These are phyloP conservation scores for Urocyon cinereoargenteus DNA, from an alignment of 2,797 vertebrate species.

Conservation along the genomic window DNA sequence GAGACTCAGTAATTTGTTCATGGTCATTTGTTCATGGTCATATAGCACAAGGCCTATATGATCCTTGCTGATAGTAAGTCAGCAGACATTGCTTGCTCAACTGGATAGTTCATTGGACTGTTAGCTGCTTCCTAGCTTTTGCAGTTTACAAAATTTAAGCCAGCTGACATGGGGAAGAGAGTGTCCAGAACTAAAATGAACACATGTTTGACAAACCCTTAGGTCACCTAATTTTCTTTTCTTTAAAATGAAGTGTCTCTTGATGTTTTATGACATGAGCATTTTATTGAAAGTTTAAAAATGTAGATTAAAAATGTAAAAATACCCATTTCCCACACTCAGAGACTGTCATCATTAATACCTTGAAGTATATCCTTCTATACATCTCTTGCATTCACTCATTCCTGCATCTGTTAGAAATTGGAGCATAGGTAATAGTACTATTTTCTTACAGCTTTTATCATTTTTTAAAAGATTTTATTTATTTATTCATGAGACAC, in stretches of 20 bases:
- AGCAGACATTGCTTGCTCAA: background rate
- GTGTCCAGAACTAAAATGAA: slow-evolving; percentile 7
- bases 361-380: background rate
- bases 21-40: background rate
- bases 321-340: background rate
- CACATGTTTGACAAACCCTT: background rate
- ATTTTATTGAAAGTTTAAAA: slow-evolving; percentile 9
- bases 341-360: background rate
- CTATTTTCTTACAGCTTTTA: background rate
- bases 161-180: background rate
- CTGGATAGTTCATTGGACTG: background rate
- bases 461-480: background rate
- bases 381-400: background rate
- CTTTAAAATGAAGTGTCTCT: slow-evolving; percentile 33
- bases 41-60: background rate
- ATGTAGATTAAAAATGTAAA: slow-evolving; percentile 15
- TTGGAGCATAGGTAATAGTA: background rate
- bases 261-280: background rate
- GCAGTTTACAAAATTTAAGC: background rate
- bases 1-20: background rate
- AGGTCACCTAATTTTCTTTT: background rate
- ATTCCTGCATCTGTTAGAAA: background rate
- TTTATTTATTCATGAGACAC: background rate
- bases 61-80: background rate
- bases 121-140: background rate